phyloP scores from a whole-genome alignment of 2,797 vertebrate genomes.

The Myotis findleyi region DNA sequence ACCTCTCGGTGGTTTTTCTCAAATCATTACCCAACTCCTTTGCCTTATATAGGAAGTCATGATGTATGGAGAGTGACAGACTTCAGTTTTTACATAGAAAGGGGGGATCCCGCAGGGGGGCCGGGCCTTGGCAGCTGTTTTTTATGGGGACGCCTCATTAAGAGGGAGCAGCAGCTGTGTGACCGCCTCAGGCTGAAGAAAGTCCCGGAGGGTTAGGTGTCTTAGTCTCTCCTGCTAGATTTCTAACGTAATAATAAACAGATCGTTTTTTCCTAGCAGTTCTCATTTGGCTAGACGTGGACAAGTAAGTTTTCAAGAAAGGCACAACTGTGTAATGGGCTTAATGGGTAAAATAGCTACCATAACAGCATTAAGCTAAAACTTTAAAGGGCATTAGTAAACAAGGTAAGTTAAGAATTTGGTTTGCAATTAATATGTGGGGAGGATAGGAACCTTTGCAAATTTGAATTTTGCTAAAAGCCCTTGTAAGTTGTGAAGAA shows the following conservation, averaged over 20 bases:
- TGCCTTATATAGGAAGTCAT: background rate
- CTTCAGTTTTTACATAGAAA: background rate
- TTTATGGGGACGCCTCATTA: slow-evolving; percentile 13
- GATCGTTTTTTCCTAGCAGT: slow-evolving; percentile 75
- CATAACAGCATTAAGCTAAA: slow-evolving; percentile 81
- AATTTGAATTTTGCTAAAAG: slow-evolving; percentile 78
- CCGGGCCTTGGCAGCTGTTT: slow-evolving; percentile 65
- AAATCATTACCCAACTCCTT: background rate
- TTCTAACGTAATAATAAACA: slow-evolving; percentile 86
- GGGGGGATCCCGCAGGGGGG: background rate
- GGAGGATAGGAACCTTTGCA: slow-evolving; percentile 73
- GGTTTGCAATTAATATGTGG: slow-evolving; percentile 76
- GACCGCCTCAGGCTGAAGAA: background rate
- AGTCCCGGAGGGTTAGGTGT: background rate
- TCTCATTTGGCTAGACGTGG: slow-evolving; percentile 83
- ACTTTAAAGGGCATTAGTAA: slow-evolving; percentile 74
- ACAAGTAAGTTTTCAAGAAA: slow-evolving; percentile 82
- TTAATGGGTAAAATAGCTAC: slow-evolving; percentile 82
- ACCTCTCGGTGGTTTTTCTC: background rate
- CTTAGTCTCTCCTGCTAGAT: slow-evolving; percentile 80
- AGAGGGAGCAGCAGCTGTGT: slow-evolving; percentile 41
- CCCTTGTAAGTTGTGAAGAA: slow-evolving; percentile 60
- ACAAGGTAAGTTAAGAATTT: slow-evolving; percentile 76
- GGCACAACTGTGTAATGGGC: slow-evolving; percentile 82
- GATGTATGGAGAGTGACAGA: background rate